Conservation (phyloP, 2,113 vertebrate species). For the Bos indicus region DNA sequence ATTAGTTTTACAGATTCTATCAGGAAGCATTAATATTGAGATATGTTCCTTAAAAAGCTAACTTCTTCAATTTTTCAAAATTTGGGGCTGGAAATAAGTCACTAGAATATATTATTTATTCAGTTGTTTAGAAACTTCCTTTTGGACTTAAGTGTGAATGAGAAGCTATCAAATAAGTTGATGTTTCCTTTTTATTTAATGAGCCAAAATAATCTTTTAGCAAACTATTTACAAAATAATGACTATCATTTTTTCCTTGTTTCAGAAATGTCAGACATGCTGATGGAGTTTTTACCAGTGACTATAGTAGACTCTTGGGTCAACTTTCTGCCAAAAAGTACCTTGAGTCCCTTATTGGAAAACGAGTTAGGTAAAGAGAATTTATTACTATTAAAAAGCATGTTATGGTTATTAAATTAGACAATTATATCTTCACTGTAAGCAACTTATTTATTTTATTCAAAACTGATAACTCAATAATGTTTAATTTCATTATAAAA, state of each 20-base stretch:
- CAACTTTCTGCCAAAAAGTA: constrained; percentile 93
- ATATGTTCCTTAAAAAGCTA: background rate
- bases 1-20: background rate
- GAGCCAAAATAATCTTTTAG: constrained; percentile 3
- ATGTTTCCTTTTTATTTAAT: background rate
- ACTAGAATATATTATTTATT: background rate
- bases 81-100: background rate
- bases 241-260: constrained; percentile 37
- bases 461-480: background rate
- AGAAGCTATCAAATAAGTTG: background rate
- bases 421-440: background rate
- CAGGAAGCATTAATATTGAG: background rate
- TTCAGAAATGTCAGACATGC: constrained; percentile 91
- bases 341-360: constrained; percentile 95
- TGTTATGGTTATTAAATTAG: background rate
- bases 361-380: constrained; percentile 89
- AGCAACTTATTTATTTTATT: background rate
- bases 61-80: background rate
- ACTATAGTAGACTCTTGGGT: constrained; percentile 94
- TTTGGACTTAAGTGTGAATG: background rate
- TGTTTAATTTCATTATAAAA: background rate
- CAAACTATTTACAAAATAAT: constrained; percentile 25
- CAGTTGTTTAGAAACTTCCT: background rate
- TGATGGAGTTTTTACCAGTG: constrained; percentile 94
- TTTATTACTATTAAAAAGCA: constrained; percentile 2